Evolutionary conservation across 37 sponge, comb jelly and placozoan species (phyloP).

Genomic region (Axinella damicornis): DNA sequence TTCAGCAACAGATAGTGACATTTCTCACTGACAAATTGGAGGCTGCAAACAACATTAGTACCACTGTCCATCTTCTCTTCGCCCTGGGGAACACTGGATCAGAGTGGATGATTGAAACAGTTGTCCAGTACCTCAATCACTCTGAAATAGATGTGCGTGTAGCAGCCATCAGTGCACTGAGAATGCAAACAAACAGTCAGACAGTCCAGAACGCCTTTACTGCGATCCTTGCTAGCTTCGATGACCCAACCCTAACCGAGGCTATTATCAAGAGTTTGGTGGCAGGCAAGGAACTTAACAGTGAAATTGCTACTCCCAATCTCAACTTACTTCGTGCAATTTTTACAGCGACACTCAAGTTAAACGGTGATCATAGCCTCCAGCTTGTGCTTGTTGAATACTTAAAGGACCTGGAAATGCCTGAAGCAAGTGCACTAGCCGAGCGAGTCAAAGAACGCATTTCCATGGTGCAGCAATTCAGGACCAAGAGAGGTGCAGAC

Average conservation of each 20-base stretch:
- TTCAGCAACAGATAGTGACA: constrained; percentile 4
- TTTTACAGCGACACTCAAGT: neutral
- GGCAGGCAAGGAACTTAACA: neutral
- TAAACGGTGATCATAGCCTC: constrained; percentile 3
- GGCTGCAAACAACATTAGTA: neutral
- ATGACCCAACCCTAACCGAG: neutral
- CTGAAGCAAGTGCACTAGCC: neutral
- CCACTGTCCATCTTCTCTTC: constrained; percentile 24
- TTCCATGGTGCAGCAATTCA: too few relatives aligned
- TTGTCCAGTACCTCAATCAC: constrained; percentile 36
- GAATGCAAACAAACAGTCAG: neutral
- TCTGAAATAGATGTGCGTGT: constrained; percentile 42
- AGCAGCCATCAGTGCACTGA: constrained; percentile 33
- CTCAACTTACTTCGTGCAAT: neutral
- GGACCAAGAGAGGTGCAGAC: constrained; percentile 28
- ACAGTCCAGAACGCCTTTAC: constrained; percentile 26
- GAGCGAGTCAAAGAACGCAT: neutral
- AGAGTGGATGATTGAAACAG: neutral
- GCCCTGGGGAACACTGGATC: constrained; percentile 65
- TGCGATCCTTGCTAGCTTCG: neutral
- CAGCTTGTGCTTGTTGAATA: constrained; percentile 13
- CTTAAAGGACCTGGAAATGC: constrained; percentile 19
- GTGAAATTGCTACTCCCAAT: too few relatives aligned
- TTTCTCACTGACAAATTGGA: constrained; percentile 18
- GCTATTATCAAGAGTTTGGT: neutral